Base-by-base conservation (phyloP, 2,797 vertebrate species). In the Pseudochirops corinnae region DNA sequence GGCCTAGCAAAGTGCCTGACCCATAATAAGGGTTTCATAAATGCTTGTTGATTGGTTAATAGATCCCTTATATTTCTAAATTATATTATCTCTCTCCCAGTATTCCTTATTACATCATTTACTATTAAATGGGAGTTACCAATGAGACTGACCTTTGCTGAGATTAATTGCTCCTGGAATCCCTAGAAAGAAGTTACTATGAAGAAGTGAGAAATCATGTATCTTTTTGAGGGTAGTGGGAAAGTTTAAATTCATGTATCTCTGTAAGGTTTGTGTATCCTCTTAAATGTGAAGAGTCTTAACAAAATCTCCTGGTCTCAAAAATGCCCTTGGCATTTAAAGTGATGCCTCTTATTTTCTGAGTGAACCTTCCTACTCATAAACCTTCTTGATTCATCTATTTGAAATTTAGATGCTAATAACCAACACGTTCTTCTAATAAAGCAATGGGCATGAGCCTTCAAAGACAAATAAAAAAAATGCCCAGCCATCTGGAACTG, bases 401-500 rank as follows among this genome's bases (percentile, higher is more conserved):
- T 74, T 95, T 94, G 96, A 95, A 94, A 97, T 96, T 60, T 93
- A 96, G 92, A 96, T 97, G 92, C 56, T 95, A 95, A 95, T 96
- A 95, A 94, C 91, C 39, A 91, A 93, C 21, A 62, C 95, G 92
- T 90, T 94, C 94, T 95, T 96, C 91, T 58, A 96, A 94, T 94
- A 96, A 67, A 96, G 94, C 90, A 93, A 93, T 94, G 53, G 92
- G 90, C 95, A 94, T 95, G 93, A 93, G 53, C 29, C 94, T 96
- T 97, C 53, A 60, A 97, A 92, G 94, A 62, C 46, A 60, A 55
- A 97, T 93, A 94, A 93, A 91, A 46, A 74, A 96, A 97, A 91
- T 94, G 55, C 29, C 90, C 93, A 92, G 74, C 93, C 94, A 97
- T 93, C 93, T 97, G 95, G 93, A 97, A 95, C 46, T 29, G 26